phyloP scores from a whole-genome alignment of 1,140 invertebrate species.

The Diploscapter pachys region DNA sequence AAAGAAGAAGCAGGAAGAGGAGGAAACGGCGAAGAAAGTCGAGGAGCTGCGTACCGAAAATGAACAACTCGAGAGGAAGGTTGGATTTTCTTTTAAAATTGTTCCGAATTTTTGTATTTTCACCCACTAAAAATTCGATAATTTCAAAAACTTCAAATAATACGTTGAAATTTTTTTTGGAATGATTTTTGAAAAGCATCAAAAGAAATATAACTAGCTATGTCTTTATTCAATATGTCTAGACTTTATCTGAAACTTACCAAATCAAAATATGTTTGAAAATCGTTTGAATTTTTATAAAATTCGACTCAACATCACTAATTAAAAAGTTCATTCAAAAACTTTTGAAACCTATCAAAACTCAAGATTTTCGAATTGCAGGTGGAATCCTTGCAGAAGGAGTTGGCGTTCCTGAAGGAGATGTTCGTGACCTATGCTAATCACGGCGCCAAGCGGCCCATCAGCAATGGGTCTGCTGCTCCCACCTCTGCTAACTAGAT shows the following conservation, averaged over 20 bases:
- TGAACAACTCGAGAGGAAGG: constrained; percentile 33
- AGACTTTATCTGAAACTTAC: too few relatives aligned
- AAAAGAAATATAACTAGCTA: too few relatives aligned
- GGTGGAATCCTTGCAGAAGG: constrained; percentile 38
- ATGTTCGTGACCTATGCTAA: constrained; percentile 44
- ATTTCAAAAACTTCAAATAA: too few relatives aligned
- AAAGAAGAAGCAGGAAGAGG: constrained; percentile 41
- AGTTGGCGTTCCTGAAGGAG: constrained; percentile 40
- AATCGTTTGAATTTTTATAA: too few relatives aligned
- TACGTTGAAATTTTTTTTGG: too few relatives aligned
- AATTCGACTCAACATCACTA: too few relatives aligned
- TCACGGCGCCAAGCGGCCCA: too few relatives aligned
- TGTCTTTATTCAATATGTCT: too few relatives aligned
- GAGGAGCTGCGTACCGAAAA: constrained; percentile 38
- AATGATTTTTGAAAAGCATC: too few relatives aligned
- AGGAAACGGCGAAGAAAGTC: constrained; percentile 35
- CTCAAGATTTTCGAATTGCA: background rate
- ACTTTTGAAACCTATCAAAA: background rate
- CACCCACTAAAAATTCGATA: background rate
- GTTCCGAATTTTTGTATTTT: background rate
- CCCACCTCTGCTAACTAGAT: too few relatives aligned
- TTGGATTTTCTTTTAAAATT: background rate
- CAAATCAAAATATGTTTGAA: too few relatives aligned
- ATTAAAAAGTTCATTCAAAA: background rate
- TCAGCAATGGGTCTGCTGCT: too few relatives aligned